Evolutionary conservation across 2,797 vertebrate species (phyloP).

Genomic region (Hoplostethus mediterraneus): DNA sequence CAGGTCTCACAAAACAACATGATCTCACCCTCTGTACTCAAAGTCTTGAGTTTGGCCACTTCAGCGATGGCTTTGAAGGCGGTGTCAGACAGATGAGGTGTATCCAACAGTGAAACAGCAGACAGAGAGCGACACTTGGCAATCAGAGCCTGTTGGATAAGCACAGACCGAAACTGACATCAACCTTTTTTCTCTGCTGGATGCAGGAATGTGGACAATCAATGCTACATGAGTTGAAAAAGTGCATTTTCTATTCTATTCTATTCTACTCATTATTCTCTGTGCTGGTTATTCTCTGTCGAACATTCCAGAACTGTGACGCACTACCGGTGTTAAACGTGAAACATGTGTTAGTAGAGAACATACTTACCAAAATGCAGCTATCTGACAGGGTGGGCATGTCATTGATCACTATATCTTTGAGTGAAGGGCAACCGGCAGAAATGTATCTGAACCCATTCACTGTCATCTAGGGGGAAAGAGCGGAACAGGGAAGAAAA

Average conservation of each 20-base stretch:
- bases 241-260: constrained; percentile 19
- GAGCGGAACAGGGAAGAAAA: constrained; percentile 28
- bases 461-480: constrained; percentile 83
- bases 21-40: constrained; percentile 82
- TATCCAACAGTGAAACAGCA: constrained; percentile 82
- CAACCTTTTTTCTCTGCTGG: background rate
- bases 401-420: constrained; percentile 85
- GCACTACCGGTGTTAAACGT: background rate
- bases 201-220: background rate
- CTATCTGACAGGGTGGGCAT: constrained; percentile 86
- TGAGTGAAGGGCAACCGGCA: constrained; percentile 81
- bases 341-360: constrained; percentile 3
- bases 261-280: background rate
- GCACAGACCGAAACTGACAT: constrained; percentile 11
- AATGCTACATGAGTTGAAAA: constrained; percentile 2
- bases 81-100: constrained; percentile 83
- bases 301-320: constrained; percentile 9
- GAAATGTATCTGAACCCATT: constrained; percentile 86
- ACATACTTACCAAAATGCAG: constrained; percentile 82
- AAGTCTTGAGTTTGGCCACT: constrained; percentile 77
- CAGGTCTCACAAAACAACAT: background rate
- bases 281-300: background rate
- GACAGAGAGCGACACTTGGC: constrained; percentile 80
- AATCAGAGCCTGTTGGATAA: constrained; percentile 80
- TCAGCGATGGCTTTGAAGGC: constrained; percentile 82